Conservation (phyloP, 2,888 invertebrate species). For the Nephrocerus scutellatus region DNA sequence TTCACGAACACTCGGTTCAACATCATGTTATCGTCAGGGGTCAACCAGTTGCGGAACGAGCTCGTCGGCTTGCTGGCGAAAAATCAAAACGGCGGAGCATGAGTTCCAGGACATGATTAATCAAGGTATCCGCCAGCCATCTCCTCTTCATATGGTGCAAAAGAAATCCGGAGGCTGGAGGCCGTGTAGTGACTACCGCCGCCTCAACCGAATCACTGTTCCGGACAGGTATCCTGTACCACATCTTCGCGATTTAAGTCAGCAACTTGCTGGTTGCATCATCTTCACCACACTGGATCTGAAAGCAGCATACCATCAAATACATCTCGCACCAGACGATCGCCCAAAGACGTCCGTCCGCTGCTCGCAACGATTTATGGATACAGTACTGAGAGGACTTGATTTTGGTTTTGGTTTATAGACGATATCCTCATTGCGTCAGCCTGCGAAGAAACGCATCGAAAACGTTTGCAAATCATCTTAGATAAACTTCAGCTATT, state of each 20-base stretch:
- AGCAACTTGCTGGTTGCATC: slow-evolving; percentile 1
- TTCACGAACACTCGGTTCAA: slow-evolving; percentile 9
- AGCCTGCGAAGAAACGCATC: neutral
- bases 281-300: slow-evolving; percentile 5
- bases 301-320: slow-evolving; percentile 5
- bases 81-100: slow-evolving; percentile 11
- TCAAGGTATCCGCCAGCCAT: slow-evolving; percentile 41
- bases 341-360: slow-evolving; percentile 10
- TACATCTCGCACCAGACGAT: slow-evolving; percentile 8
- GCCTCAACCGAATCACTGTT: slow-evolving; percentile 7
- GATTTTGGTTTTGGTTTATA: slow-evolving; percentile 5
- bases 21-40: slow-evolving; percentile 18
- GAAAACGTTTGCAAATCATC: slow-evolving; percentile 2
- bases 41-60: slow-evolving; percentile 16
- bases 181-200: slow-evolving; percentile 31
- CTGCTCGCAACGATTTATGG: slow-evolving; percentile 8
- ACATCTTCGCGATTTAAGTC: slow-evolving; percentile 6
- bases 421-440: slow-evolving; percentile 3
- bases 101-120: slow-evolving; percentile 20
- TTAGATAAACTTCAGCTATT: slow-evolving; percentile 2
- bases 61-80: slow-evolving; percentile 29
- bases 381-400: slow-evolving; percentile 2
- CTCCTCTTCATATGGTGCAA: slow-evolving; percentile 34
- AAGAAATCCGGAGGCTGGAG: slow-evolving; percentile 29
- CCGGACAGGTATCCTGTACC: slow-evolving; percentile 10